phyloP scores from a whole-genome alignment of 2,797 vertebrate genomes.

The Dendrocincla tyrannina region DNA sequence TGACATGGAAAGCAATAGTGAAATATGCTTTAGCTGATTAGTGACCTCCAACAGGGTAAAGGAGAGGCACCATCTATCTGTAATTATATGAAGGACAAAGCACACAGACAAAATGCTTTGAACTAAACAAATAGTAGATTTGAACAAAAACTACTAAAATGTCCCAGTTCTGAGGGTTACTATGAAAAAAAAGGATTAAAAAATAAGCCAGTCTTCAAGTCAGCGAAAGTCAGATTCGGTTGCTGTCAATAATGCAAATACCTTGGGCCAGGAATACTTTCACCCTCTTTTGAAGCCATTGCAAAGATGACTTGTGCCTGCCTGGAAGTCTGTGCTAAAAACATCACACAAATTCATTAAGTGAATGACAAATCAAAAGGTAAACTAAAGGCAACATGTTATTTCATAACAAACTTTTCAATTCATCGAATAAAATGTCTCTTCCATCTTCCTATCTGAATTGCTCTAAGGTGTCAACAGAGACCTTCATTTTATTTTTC shows the following conservation, averaged over 20 bases:
- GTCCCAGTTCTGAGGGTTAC: background rate
- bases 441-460: background rate
- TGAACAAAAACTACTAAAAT: background rate
- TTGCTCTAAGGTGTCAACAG: constrained; percentile 1
- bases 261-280: background rate
- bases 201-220: background rate
- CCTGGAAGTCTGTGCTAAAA: background rate
- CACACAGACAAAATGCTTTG: background rate
- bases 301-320: background rate
- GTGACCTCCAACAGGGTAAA: background rate
- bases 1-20: background rate
- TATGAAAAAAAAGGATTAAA: background rate
- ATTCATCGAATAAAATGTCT: background rate
- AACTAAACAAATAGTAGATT: background rate
- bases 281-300: too few species aligned
- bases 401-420: background rate
- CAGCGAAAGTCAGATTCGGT: background rate
- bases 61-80: background rate
- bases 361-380: background rate
- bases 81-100: background rate
- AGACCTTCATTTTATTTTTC: constrained; percentile 45
- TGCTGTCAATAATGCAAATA: background rate
- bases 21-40: background rate
- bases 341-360: background rate
- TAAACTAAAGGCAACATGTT: background rate